Evolutionary conservation across 2,888 invertebrate species (phyloP), one percentile per base, ranked within the genome.

Genomic region (Boloria euphrosyne): DNA sequence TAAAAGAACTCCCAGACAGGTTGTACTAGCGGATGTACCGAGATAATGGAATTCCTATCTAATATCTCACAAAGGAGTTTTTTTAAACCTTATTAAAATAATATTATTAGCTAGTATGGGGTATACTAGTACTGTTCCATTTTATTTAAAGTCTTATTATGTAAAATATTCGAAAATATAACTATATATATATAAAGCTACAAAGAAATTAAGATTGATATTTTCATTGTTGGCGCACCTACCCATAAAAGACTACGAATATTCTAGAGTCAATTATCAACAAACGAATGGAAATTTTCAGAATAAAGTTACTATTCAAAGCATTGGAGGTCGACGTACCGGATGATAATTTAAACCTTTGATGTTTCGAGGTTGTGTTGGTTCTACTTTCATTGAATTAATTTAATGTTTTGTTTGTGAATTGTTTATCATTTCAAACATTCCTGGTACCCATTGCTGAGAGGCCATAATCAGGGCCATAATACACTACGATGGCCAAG

Each of bases 331-430:
- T 43, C 55, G 13, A 6, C 43, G n/a, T 49, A 55, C 43, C 43
- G 38, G 47, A 54, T 62, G 61, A 61, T 52, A 53, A 63, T 63
- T 63, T 47, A 13, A 14, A 58, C 27, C 51, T 64, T 64, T 57
- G 64, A 58, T 58, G 44, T 58, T 17, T 31, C 18, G 14, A 51
- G 17, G 49, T 44, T 58, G 55, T 49, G 27, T 57, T 27, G 44
- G 51, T 31, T 27, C n/a, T 46, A n/a, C 51, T 58, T n/a, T 51
- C 38, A 60, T 65, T 65, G 61, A 65, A 70, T 62, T 61, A 66
- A 69, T 55, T 61, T 53, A 57, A 22, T 61, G 61, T 58, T 64
- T 68, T 22, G 60, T 68, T 65, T 65, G 65, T 68, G 67, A 68
- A 68, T 57, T 55, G 65, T 68, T 60, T 60, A 65, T 65, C 46